Evolutionary conservation across 2,888 invertebrate species (phyloP), one percentile per base, ranked within the genome.

Genomic region (Trissonchulus latispiculum): DNA sequence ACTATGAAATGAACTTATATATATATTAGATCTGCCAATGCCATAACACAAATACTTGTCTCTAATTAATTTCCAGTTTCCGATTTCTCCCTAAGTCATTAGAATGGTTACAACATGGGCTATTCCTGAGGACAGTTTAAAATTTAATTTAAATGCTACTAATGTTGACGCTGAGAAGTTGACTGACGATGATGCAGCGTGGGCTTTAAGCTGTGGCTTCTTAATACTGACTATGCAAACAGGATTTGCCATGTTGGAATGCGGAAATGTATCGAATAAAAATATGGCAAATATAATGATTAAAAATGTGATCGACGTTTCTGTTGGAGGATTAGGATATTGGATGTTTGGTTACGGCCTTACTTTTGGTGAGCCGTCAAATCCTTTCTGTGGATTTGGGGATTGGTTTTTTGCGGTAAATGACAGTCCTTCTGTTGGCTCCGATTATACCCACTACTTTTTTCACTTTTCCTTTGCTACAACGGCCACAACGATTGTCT

Each of bases 201-300:
- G 93, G 93, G 90, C 93, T 70, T 86, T 93, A 73, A 91, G 92
- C 0, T 91, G 90, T 71, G 90, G 92, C 0, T 93, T 93, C 82
- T 92, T 93, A 80, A 84, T 93, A 77, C 93, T 93, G 83, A 93
- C 93, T 0, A 93, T 93, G 93, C 93, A 93, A 86, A 92, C 93
- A 76, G 93, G 91, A 91, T 83, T 80, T 80, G 77, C 28, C 0
- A 90, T 95, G 89, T 84, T 95, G 78, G 95, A 95, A 83, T 92
- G 93, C 0, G 95, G 95, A 0, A 92, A 91, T 79, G 94, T 95
- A 1, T 78, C 79, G 2, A 73, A 78, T 36, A 83, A 94, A 85
- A 95, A 95, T 82, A 94, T 95, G 86, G 93, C 93, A 0, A 95
- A 95, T 83, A 94, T 95, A 74, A 94, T 94, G 94, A 92, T 95